These are phyloP conservation scores for Orius laevigatus DNA, from an alignment of 1,140 invertebrate species.

Conservation along the genomic window DNA sequence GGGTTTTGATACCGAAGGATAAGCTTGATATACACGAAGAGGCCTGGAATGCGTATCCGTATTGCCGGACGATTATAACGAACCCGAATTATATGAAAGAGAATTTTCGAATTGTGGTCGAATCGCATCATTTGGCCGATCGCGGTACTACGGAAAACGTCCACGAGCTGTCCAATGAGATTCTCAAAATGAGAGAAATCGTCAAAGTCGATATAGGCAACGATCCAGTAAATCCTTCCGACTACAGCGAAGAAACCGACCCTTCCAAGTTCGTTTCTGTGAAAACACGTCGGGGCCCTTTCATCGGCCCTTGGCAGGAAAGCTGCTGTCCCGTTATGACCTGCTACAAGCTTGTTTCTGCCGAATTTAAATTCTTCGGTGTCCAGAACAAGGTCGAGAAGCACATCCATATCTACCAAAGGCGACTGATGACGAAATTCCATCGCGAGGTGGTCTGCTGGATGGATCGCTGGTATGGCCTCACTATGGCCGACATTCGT, in stretches of 20 bases:
- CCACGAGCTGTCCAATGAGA: slow-evolving; percentile 75
- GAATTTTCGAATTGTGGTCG: slow-evolving; percentile 90
- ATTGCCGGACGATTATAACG: slow-evolving; percentile 92
- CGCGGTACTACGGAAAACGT: slow-evolving; percentile 64
- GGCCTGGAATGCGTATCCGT: slow-evolving; percentile 99
- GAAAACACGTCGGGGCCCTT: slow-evolving; percentile 88
- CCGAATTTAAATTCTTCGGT: slow-evolving; percentile 99
- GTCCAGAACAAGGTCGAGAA: slow-evolving; percentile 86
- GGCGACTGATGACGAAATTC: slow-evolving; percentile 91
- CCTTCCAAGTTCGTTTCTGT: slow-evolving; percentile 79
- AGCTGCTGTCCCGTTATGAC: slow-evolving; percentile 82
- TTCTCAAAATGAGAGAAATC: slow-evolving; percentile 74
- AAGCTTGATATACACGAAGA: slow-evolving; percentile 94
- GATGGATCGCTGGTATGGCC: slow-evolving; percentile 86
- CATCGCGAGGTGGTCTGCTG: slow-evolving; percentile 97
- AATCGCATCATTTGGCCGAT: slow-evolving; percentile 88
- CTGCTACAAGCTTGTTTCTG: slow-evolving; percentile 94
- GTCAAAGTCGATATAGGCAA: slow-evolving; percentile 91
- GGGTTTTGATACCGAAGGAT: slow-evolving; percentile 88
- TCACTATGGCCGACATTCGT: slow-evolving; percentile 90
- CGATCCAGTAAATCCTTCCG: slow-evolving; percentile 55
- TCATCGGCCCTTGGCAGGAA: slow-evolving; percentile 67
- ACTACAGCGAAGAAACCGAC: slow-evolving; percentile 83
- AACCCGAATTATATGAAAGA: slow-evolving; percentile 99
- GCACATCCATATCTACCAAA: slow-evolving; percentile 87